Evolutionary conservation across 2,797 vertebrate species (phyloP).

Genomic region (Anolis apletophallus): DNA sequence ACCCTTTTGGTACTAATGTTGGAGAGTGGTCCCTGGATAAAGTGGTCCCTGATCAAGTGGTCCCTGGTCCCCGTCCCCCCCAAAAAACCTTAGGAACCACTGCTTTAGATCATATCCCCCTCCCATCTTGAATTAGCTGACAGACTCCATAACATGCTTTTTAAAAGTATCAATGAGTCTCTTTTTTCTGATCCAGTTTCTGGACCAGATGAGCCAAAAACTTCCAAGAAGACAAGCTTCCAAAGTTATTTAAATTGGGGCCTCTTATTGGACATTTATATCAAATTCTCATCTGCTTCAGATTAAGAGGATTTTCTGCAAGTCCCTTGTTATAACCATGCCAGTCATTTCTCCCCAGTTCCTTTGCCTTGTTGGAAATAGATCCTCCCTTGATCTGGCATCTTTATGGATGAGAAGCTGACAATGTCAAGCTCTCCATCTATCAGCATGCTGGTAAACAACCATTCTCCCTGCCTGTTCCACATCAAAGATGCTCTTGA

Average conservation of each 20-base stretch:
- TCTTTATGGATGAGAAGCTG: not conserved
- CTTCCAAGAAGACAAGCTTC: not conserved
- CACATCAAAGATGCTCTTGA: not conserved
- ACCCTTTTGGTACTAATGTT: too few relatives aligned
- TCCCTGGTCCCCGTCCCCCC: too few relatives aligned
- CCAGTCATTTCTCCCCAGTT: not conserved
- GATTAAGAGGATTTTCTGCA: not conserved
- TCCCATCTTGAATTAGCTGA: not conserved
- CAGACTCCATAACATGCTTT: not conserved
- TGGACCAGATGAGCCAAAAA: too few relatives aligned
- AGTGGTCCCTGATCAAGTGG: too few relatives aligned
- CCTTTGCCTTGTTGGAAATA: not conserved
- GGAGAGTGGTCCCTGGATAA: too few relatives aligned
- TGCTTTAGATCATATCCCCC: not conserved
- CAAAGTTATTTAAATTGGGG: not conserved
- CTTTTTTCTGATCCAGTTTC: not conserved
- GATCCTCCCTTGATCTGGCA: not conserved
- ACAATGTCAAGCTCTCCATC: not conserved
- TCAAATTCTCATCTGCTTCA: not conserved
- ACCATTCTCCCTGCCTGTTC: too few relatives aligned
- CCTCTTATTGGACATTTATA: not conserved
- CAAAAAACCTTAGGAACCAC: too few relatives aligned
- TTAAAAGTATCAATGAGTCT: not conserved
- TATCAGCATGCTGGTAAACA: not conserved
- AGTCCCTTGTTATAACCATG: not conserved